These are phyloP conservation scores for Laspeyria flexula DNA, from an alignment of 2,888 invertebrate species.

Conservation along the genomic window DNA sequence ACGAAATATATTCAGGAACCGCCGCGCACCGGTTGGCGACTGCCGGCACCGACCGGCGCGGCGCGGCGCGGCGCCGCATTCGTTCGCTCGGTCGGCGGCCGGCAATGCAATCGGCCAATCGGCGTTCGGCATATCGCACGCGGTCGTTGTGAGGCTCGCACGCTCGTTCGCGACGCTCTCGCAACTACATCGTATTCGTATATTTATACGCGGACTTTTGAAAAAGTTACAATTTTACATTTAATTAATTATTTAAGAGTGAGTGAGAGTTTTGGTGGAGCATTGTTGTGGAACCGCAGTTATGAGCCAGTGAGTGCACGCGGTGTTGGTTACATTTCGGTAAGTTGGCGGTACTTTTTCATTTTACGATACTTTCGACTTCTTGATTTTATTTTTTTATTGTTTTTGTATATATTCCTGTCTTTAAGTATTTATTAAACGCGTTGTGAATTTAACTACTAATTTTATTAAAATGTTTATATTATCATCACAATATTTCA, in stretches of 20 bases:
- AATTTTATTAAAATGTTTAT: too few species aligned
- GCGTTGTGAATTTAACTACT: not conserved
- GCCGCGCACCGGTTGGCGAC: too few species aligned
- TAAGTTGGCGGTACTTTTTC: slow-evolving; percentile 36
- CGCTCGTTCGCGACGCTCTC: slow-evolving; percentile 12
- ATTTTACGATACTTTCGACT: slow-evolving; percentile 1
- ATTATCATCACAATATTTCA: too few species aligned
- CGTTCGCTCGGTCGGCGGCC: too few species aligned
- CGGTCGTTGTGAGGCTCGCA: slow-evolving; percentile 20
- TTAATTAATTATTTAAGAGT: slow-evolving; percentile 29
- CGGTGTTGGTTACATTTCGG: slow-evolving; percentile 26
- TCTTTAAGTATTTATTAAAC: too few species aligned
- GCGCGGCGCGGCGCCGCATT: too few species aligned
- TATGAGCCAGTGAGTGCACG: slow-evolving; percentile 22
- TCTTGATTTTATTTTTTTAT: not conserved
- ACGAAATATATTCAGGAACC: too few species aligned
- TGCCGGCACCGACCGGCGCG: too few species aligned
- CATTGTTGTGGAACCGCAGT: slow-evolving; percentile 37
- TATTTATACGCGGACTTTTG: slow-evolving; percentile 31
- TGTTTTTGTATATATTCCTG: not conserved
- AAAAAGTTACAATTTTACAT: slow-evolving; percentile 15
- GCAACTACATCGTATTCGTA: slow-evolving; percentile 19
- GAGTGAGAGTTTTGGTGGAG: slow-evolving; percentile 40
- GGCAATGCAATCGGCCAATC: too few species aligned
- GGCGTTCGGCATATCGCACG: slow-evolving; percentile 35